Evolutionary conservation across 2,888 invertebrate genomes (phyloP).

Genomic region (Tetramorium bicarinatum): DNA sequence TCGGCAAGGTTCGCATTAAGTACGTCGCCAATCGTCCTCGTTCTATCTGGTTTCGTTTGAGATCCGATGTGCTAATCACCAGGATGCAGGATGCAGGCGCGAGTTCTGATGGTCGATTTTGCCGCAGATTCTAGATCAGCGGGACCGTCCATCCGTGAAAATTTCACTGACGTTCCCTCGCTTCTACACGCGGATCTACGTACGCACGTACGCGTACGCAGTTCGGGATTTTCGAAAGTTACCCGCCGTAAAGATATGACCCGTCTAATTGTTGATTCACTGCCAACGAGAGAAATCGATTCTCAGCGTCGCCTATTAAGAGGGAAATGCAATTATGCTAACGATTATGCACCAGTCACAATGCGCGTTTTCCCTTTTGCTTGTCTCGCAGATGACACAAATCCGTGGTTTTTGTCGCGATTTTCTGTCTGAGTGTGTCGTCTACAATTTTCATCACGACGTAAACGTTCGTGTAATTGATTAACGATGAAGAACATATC

Average conservation of each 20-base stretch:
- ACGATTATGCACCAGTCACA: conserved; percentile 63
- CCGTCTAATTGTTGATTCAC: conserved; percentile 65
- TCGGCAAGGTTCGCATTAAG: background rate
- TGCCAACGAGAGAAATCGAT: conserved; percentile 70
- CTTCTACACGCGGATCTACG: background rate
- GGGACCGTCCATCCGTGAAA: conserved; percentile 69
- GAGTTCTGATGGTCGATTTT: conserved; percentile 47
- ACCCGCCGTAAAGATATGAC: conserved; percentile 54
- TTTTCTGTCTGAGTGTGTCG: background rate
- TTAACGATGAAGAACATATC: background rate
- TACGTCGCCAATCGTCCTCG: conserved; percentile 5
- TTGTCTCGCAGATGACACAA: conserved; percentile 16
- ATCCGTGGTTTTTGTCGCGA: background rate
- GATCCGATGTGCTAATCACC: background rate
- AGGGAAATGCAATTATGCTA: conserved; percentile 68
- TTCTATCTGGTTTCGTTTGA: conserved; percentile 20
- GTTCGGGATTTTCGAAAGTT: conserved; percentile 73
- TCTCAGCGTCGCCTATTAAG: conserved; percentile 68
- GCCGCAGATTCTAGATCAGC: conserved; percentile 57
- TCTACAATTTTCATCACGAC: background rate
- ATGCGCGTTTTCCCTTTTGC: conserved; percentile 50
- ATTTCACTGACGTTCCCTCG: conserved; percentile 67
- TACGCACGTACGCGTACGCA: conserved; percentile 3
- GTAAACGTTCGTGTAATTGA: background rate
- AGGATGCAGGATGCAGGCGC: conserved; percentile 22